Conservation (phyloP, 2,113 vertebrate genomes). For the Heteronetta atricapilla region DNA sequence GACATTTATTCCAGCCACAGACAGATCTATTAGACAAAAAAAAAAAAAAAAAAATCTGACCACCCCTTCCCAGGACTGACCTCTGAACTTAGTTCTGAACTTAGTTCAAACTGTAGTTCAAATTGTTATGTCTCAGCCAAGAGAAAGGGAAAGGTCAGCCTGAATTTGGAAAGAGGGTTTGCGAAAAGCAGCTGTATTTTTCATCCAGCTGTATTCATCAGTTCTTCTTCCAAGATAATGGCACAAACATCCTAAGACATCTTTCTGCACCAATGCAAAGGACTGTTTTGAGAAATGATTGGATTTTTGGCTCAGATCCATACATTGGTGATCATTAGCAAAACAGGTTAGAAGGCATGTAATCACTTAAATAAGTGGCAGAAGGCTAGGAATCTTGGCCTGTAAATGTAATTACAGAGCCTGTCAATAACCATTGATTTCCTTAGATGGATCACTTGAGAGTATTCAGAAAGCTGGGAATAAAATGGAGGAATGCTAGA, state of each 20-base stretch:
- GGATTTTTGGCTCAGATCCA: conserved; percentile 26
- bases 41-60: neutral
- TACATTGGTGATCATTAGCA: conserved; percentile 29
- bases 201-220: neutral
- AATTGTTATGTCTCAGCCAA: neutral
- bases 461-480: conserved; percentile 11
- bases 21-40: neutral
- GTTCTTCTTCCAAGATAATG: neutral
- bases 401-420: conserved; percentile 77
- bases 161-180: neutral
- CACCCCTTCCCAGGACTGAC: neutral
- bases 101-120: too few species aligned
- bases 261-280: neutral
- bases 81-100: neutral
- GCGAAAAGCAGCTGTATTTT: neutral
- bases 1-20: neutral
- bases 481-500: neutral
- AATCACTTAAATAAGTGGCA: conserved; percentile 17
- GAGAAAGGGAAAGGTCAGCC: neutral
- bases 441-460: conserved; percentile 34
- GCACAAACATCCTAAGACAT: neutral
- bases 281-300: neutral
- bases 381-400: conserved; percentile 62
- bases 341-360: conserved; percentile 23
- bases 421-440: conserved; percentile 76